These are phyloP conservation scores for Haliclona indistincta DNA, from an alignment of 37 sponge, comb jelly and placozoan genomes.

Conservation along the genomic window DNA sequence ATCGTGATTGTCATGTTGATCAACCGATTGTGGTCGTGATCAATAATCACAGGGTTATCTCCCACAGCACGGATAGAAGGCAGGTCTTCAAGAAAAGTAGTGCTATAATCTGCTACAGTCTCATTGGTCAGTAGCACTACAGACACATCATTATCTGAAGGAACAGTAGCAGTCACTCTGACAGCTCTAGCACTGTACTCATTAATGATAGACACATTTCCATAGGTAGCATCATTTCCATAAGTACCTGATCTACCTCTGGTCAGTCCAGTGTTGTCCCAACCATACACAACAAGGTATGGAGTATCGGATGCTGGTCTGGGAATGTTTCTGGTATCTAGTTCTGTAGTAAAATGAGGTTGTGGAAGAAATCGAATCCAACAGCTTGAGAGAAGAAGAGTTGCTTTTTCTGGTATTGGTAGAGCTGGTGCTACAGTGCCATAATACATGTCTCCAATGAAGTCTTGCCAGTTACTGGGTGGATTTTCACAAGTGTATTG, in stretches of 20 bases:
- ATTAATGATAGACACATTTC: constrained; percentile 43
- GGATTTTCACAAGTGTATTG: constrained; percentile 78
- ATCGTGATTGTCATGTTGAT: constrained; percentile 75
- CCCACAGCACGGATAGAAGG: constrained; percentile 64
- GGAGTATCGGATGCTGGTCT: constrained; percentile 69
- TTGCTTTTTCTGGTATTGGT: constrained; percentile 69
- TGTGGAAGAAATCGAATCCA: constrained; percentile 79
- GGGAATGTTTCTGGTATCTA: constrained; percentile 34
- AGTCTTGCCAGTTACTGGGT: constrained; percentile 46
- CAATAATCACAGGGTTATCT: constrained; percentile 58
- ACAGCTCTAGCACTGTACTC: constrained; percentile 62
- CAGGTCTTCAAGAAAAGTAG: constrained; percentile 66
- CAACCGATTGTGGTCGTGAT: constrained; percentile 73
- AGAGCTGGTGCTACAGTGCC: constrained; percentile 57
- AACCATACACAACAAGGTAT: constrained; percentile 60
- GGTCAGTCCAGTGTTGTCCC: constrained; percentile 89
- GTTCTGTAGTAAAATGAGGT: constrained; percentile 75
- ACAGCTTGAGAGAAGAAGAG: constrained; percentile 73
- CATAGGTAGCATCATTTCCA: constrained; percentile 80
- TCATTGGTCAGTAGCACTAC: constrained; percentile 59
- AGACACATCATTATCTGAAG: constrained; percentile 66
- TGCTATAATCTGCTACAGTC: constrained; percentile 13
- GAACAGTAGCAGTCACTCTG: constrained; percentile 32
- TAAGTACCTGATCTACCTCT: constrained; percentile 65
- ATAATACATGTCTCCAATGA: constrained; percentile 84